Percentiles rank a stretch among this genome's conserved stretches.
These are phyloP conservation scores for Scyliorhinus canicula DNA, from an alignment of 2,797 vertebrate species.

Conservation along the genomic window DNA sequence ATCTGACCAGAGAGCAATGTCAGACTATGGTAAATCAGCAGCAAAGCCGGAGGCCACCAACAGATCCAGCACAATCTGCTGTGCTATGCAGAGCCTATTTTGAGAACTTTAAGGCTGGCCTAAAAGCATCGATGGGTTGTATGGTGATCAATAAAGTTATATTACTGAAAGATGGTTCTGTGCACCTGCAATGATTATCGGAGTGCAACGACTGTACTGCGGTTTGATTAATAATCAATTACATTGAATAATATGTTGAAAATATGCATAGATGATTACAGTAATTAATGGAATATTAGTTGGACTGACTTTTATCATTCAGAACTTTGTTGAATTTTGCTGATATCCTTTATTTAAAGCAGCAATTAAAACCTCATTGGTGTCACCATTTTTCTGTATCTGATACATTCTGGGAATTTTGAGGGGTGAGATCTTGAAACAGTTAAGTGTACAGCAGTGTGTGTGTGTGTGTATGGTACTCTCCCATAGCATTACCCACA, in stretches of 20 bases:
- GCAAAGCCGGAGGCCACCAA: slow-evolving; percentile 4
- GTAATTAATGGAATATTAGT: slow-evolving; percentile 35
- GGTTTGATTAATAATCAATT: slow-evolving; percentile 32
- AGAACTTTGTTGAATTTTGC: slow-evolving; percentile 11
- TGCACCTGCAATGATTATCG: slow-evolving; percentile 22
- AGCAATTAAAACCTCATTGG: neutral
- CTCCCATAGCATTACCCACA: neutral
- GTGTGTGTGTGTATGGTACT: neutral
- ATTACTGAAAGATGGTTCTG: slow-evolving; percentile 20
- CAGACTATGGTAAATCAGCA: slow-evolving; percentile 23
- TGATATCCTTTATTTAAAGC: slow-evolving; percentile 7
- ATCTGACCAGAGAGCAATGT: neutral
- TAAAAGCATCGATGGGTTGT: slow-evolving; percentile 33
- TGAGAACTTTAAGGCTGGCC: slow-evolving; percentile 20
- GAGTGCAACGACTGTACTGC: neutral
- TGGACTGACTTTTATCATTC: neutral
- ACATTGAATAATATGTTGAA: slow-evolving; percentile 28
- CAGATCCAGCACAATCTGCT: slow-evolving; percentile 1
- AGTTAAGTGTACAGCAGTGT: neutral
- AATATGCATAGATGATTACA: slow-evolving; percentile 32
- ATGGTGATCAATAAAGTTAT: slow-evolving; percentile 16
- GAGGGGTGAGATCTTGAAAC: neutral
- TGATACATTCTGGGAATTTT: neutral
- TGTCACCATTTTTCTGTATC: neutral
- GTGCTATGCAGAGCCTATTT: slow-evolving; percentile 29